A percentile compares a stretch with the other conserved stretches of the same genome.
These are phyloP conservation scores for Brachyistius frenatus DNA, from an alignment of 2,113 vertebrate species.

Conservation along the genomic window DNA sequence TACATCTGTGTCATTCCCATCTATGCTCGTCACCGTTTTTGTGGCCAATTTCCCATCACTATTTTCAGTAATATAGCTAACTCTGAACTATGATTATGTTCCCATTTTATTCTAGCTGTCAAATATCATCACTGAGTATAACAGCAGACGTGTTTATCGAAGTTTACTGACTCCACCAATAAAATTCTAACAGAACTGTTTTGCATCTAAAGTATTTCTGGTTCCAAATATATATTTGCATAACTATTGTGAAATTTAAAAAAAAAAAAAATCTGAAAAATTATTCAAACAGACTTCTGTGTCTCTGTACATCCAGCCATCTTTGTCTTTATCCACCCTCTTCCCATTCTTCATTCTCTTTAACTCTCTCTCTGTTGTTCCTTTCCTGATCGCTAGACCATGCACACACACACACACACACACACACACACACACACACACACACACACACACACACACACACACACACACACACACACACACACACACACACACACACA, in stretches of 20 bases:
- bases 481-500: too few relatives aligned
- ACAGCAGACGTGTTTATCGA: neutral
- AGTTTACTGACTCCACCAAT: neutral
- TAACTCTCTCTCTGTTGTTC: neutral
- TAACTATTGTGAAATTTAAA: neutral
- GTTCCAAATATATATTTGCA: neutral
- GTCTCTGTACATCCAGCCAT: neutral
- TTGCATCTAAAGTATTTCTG: neutral
- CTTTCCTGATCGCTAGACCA: slow-evolving; percentile 15
- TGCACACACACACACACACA: slow-evolving; percentile 39
- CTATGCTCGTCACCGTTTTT: neutral
- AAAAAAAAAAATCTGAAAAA: neutral
- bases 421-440: slow-evolving; percentile 39
- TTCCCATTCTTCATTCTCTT: slow-evolving; percentile 7
- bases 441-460: slow-evolving; percentile 52
- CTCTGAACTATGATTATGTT: too few relatives aligned
- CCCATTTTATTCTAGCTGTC: too few relatives aligned
- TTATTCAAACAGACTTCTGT: neutral
- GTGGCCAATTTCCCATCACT: neutral
- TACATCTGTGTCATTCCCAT: neutral
- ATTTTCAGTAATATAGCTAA: neutral
- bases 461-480: slow-evolving; percentile 41
- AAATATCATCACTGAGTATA: too few relatives aligned
- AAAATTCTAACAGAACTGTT: neutral
- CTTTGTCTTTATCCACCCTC: slow-evolving; percentile 10